These are phyloP conservation scores for Podarcis muralis DNA, from an alignment of 2,113 vertebrate species.

Conservation along the genomic window DNA sequence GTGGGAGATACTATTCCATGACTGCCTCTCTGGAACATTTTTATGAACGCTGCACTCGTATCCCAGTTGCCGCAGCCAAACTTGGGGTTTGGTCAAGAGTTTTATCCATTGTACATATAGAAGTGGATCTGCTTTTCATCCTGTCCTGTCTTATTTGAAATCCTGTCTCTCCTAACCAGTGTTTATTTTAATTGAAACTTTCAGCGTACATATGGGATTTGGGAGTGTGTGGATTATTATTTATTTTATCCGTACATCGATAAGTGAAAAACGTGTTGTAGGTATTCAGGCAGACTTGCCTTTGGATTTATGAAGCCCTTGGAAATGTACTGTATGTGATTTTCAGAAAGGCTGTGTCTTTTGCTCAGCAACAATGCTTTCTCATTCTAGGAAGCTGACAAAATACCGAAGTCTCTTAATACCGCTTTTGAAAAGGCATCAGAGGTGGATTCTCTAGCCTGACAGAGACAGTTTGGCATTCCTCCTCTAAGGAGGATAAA, in stretches of 20 bases:
- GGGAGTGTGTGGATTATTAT: not conserved
- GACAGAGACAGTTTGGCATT: not conserved
- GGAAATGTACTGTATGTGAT: slow-evolving; percentile 20
- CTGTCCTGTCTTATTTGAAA: not conserved
- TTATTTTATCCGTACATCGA: slow-evolving; percentile 14
- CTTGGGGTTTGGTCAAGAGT: not conserved
- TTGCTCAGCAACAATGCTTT: slow-evolving; percentile 14
- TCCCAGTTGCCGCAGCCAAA: not conserved
- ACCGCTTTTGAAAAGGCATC: not conserved
- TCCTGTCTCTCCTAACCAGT: not conserved
- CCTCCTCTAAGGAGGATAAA: not conserved
- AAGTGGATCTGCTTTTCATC: not conserved
- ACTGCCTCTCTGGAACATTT: slow-evolving; percentile 9
- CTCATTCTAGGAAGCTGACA: slow-evolving; percentile 34
- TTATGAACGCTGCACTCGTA: not conserved
- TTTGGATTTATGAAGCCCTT: slow-evolving; percentile 49
- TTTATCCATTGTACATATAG: not conserved
- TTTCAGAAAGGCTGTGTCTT: slow-evolving; percentile 45
- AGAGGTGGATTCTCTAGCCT: slow-evolving; percentile 29
- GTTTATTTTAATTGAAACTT: slow-evolving; percentile 49
- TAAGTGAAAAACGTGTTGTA: slow-evolving; percentile 33
- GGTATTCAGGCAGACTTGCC: slow-evolving; percentile 27
- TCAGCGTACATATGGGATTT: slow-evolving; percentile 32
- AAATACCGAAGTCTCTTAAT: slow-evolving; percentile 31
- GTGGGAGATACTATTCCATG: not conserved